A percentile compares a stretch with the other conserved stretches of the same genome.
These are phyloP conservation scores for Asteroscopus sphinx DNA, from an alignment of 2,888 invertebrate genomes.

Conservation along the genomic window DNA sequence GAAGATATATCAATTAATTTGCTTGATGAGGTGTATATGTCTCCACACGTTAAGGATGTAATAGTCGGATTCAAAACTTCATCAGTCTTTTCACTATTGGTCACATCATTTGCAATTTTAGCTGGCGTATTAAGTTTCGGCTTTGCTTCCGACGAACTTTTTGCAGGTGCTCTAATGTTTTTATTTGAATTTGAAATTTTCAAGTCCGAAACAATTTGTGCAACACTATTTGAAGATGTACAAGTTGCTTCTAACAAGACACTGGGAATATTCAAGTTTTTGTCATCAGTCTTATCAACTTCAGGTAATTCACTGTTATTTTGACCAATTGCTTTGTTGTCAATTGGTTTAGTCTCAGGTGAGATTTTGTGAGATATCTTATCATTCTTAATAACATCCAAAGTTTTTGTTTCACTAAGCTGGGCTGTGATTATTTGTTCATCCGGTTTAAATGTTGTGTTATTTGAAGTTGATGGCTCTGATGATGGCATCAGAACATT, in stretches of 20 bases:
- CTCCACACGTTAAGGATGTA: slow-evolving; percentile 9
- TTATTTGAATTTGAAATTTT: slow-evolving; percentile 22
- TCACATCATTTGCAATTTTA: slow-evolving; percentile 5
- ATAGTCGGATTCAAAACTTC: slow-evolving; percentile 8
- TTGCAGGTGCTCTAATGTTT: slow-evolving; percentile 17
- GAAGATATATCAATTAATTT: slow-evolving; percentile 5
- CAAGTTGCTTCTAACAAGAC: slow-evolving; percentile 14
- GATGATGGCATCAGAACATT: not conserved
- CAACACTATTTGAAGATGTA: slow-evolving; percentile 30
- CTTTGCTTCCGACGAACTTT: slow-evolving; percentile 25
- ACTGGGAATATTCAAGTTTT: slow-evolving; percentile 8
- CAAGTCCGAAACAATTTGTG: slow-evolving; percentile 14
- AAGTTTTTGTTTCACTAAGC: not conserved
- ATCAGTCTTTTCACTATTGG: slow-evolving; percentile 33
- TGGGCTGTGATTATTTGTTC: slow-evolving; percentile 3
- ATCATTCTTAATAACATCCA: slow-evolving; percentile 2
- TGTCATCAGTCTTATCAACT: slow-evolving; percentile 21
- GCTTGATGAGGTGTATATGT: slow-evolving; percentile 15
- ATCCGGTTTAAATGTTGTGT: not conserved
- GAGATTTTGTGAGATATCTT: slow-evolving; percentile 2
- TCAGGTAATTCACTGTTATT: slow-evolving; percentile 9
- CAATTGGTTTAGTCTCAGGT: slow-evolving; percentile 8
- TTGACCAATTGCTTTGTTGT: slow-evolving; percentile 13
- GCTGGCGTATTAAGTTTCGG: slow-evolving; percentile 10
- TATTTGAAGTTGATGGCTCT: not conserved